A percentile compares a stretch with the other conserved stretches of the same genome.
Evolutionary conservation across 2,797 vertebrate species (phyloP).

Genomic region (Acanthornis magna): DNA sequence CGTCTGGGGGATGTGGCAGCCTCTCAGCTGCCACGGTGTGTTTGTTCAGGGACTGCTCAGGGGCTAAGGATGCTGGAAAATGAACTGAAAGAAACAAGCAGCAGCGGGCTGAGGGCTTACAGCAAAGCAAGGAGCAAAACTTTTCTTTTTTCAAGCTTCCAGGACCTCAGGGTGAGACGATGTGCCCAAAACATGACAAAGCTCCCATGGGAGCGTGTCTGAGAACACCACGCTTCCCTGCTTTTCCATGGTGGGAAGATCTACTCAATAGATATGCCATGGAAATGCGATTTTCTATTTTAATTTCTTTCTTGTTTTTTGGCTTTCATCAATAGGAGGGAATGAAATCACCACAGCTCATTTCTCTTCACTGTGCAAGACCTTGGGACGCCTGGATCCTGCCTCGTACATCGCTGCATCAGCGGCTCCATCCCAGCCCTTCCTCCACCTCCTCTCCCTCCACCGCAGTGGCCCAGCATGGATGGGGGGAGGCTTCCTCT

Average conservation of each 20-base stretch:
- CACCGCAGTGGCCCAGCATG: neutral
- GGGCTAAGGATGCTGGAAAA: neutral
- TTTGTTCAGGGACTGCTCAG: neutral
- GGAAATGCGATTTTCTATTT: neutral
- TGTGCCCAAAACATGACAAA: neutral
- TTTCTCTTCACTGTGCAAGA: neutral
- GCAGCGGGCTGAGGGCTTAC: neutral
- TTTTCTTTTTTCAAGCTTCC: neutral
- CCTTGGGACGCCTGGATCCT: neutral
- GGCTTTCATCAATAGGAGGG: neutral
- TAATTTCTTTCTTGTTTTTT: neutral
- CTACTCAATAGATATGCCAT: neutral
- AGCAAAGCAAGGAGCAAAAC: neutral
- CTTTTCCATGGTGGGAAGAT: neutral
- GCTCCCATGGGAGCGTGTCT: fast-evolving
- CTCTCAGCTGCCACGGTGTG: neutral
- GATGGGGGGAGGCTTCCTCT: neutral
- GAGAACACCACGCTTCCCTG: neutral
- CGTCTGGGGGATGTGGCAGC: neutral
- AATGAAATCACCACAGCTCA: neutral
- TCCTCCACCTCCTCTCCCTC: neutral
- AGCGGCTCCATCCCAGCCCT: neutral
- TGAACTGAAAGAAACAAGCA: neutral
- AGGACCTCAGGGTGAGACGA: neutral
- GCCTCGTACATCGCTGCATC: neutral